Conservation (phyloP, 2,113 vertebrate species). For the Bos indicus region DNA sequence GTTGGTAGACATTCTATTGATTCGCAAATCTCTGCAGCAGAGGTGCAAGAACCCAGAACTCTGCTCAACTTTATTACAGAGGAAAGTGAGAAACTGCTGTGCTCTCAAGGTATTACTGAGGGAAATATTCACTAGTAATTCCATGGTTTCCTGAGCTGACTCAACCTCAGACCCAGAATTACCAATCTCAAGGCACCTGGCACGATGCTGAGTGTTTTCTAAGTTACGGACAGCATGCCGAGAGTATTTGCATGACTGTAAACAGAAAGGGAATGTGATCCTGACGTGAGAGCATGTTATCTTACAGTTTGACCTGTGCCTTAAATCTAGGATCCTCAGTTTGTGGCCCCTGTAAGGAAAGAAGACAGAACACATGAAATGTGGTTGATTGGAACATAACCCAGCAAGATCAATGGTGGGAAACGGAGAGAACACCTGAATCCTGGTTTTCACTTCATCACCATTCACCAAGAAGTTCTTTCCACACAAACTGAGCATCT, state of each 20-base stretch:
- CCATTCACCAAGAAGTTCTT: background rate
- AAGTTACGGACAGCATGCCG: background rate
- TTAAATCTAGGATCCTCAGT: conserved; percentile 43
- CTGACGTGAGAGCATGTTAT: background rate
- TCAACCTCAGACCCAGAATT: background rate
- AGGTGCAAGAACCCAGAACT: background rate
- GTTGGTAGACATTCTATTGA: background rate
- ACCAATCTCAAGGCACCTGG: background rate
- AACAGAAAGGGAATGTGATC: background rate
- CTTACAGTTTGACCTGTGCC: background rate
- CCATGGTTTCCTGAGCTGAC: background rate
- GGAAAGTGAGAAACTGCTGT: background rate
- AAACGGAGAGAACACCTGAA: background rate
- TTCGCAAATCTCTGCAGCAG: conserved; percentile 41
- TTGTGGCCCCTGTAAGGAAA: conserved; percentile 12
- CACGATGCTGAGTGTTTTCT: background rate
- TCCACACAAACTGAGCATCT: background rate
- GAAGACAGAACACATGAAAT: background rate
- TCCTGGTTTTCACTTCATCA: background rate
- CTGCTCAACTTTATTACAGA: conserved; percentile 10
- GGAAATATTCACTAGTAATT: conserved; percentile 15
- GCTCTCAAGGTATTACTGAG: background rate
- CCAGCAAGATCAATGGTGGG: background rate
- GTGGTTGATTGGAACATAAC: background rate
- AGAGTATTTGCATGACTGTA: background rate